A percentile compares a stretch with the other conserved stretches of the same genome.
These are phyloP conservation scores for Meganola albula DNA, from an alignment of 2,888 invertebrate species.

Conservation along the genomic window DNA sequence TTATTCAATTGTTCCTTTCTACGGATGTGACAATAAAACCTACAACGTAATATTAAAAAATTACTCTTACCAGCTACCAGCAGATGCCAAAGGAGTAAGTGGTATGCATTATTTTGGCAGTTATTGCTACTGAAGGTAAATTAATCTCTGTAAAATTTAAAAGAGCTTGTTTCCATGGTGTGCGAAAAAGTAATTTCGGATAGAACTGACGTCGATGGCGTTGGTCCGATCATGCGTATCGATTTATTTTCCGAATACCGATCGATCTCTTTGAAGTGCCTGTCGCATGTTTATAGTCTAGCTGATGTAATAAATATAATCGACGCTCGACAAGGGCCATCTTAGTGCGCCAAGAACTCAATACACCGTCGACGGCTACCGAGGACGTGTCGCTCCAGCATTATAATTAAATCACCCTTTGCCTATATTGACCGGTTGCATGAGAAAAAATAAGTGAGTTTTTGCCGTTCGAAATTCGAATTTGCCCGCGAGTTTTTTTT, in stretches of 20 bases:
- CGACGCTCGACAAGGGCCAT: constrained; percentile 63
- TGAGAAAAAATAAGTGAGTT: constrained; percentile 28
- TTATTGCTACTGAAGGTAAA: constrained; percentile 7
- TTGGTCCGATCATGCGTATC: constrained; percentile 26
- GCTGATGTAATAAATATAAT: constrained; percentile 74
- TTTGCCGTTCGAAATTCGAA: constrained; percentile 42
- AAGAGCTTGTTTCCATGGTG: constrained; percentile 21
- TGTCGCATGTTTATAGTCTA: constrained; percentile 66
- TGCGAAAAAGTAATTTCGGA: constrained; percentile 1
- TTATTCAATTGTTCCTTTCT: no score
- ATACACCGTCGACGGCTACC: constrained; percentile 66
- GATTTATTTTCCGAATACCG: constrained; percentile 56
- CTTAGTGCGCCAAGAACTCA: constrained; percentile 62
- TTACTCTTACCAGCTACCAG: no score
- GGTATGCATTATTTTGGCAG: no score
- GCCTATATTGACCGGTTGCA: constrained; percentile 12
- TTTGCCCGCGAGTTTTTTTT: constrained; percentile 41
- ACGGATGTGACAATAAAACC: no score
- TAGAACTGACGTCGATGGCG: constrained; percentile 14
- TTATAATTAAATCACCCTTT: constrained; percentile 29
- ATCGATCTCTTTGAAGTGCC: constrained; percentile 73
- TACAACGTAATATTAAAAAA: no score
- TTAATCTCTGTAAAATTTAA: constrained; percentile 9
- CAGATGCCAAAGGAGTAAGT: no score
- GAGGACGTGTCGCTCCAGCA: constrained; percentile 62